These are phyloP conservation scores for Caenorhabditis brenneri DNA, from an alignment of 1,140 invertebrate genomes.

Conservation along the genomic window DNA sequence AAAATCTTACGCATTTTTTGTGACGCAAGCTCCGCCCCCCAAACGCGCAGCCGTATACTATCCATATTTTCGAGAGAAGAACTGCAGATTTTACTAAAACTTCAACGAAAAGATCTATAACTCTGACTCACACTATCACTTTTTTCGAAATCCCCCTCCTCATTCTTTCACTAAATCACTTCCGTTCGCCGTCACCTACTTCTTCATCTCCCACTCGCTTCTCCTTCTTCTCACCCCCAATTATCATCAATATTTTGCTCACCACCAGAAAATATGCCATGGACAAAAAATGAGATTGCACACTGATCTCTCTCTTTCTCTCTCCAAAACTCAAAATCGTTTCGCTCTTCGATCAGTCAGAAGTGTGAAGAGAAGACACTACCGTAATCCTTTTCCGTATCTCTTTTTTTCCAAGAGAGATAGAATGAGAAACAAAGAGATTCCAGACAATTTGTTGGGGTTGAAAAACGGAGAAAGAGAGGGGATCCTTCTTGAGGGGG, in stretches of 20 bases:
- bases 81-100: too few species aligned
- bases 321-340: neutral
- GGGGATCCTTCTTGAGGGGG: conserved; percentile 1
- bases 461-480: neutral
- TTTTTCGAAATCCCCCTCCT: neutral
- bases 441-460: conserved; percentile 31
- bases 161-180: neutral
- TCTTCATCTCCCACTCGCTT: too few species aligned
- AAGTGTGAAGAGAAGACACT: neutral
- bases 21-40: too few species aligned
- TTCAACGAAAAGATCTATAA: too few species aligned
- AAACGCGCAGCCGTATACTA: too few species aligned
- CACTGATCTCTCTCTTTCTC: neutral
- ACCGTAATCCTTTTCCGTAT: neutral
- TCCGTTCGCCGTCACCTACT: neutral
- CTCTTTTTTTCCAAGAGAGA: neutral
- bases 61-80: neutral
- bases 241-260: conserved; percentile 40
- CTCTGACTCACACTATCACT: too few species aligned
- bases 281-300: neutral
- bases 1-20: too few species aligned
- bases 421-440: neutral
- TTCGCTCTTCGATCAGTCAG: conserved; percentile 41
- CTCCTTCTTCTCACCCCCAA: neutral
- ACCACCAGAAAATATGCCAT: neutral